Evolutionary conservation across 1,140 invertebrate genomes (phyloP).

Genomic region (Drosophila equinoxialis): DNA sequence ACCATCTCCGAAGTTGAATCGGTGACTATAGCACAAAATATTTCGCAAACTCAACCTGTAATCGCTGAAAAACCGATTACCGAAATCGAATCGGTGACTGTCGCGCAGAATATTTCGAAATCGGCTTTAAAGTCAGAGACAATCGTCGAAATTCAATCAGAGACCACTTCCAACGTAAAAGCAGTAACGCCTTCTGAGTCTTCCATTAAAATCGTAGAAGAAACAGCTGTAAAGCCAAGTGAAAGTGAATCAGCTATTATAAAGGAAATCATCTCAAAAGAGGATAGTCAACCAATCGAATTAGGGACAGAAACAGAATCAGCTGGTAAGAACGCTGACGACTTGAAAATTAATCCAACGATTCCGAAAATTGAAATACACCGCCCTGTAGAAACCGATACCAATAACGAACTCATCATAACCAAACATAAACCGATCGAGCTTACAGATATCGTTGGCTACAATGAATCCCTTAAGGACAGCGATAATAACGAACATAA

Average conservation of each 20-base stretch:
- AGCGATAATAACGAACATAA: conserved; percentile 47
- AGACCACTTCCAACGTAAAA: not conserved
- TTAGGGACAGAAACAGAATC: conserved; percentile 34
- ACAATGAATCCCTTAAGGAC: conserved; percentile 67
- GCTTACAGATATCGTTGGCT: conserved; percentile 68
- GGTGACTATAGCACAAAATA: too few species aligned
- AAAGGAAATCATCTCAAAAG: conserved; percentile 18
- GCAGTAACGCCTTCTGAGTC: conserved; percentile 3
- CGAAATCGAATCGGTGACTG: too few species aligned
- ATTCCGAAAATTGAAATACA: conserved; percentile 55
- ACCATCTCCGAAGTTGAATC: too few species aligned
- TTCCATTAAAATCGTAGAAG: not conserved
- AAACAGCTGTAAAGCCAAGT: conserved; percentile 2
- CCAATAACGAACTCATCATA: conserved; percentile 32
- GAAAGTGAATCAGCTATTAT: conserved; percentile 18
- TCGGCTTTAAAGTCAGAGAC: too few species aligned
- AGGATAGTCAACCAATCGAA: conserved; percentile 24
- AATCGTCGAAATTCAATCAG: too few species aligned
- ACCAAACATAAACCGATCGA: conserved; percentile 67
- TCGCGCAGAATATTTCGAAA: too few species aligned
- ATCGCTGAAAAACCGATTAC: too few species aligned
- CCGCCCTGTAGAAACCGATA: conserved; percentile 45
- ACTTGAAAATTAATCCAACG: conserved; percentile 14
- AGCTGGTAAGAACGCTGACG: conserved; percentile 61
- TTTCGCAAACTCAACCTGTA: too few species aligned